Evolutionary conservation across 2,797 vertebrate genomes (phyloP).

Genomic region (Rhincodon typus): DNA sequence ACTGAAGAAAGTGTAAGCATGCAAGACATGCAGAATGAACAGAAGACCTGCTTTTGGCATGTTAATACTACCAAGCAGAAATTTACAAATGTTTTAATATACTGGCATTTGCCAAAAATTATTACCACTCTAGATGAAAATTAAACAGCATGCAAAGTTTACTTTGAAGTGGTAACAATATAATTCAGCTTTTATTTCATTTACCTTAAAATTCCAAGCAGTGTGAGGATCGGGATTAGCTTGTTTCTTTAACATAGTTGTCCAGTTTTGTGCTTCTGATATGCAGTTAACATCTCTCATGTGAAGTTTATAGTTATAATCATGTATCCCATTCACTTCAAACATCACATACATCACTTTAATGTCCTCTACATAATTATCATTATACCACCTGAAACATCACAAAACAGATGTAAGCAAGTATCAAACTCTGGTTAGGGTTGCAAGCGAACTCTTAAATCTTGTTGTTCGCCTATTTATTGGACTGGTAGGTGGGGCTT

Average conservation of each 20-base stretch:
- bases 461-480: not conserved
- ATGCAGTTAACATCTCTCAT: conserved; percentile 33
- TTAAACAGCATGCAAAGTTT: not conserved
- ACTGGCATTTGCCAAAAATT: not conserved
- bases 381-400: conserved; percentile 39
- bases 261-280: conserved; percentile 44
- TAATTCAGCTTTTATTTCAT: not conserved
- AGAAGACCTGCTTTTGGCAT: no score
- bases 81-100: not conserved
- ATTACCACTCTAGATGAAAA: not conserved
- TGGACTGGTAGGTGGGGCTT: not conserved
- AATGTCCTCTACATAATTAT: conserved; percentile 38
- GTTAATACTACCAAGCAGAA: not conserved
- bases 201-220: conserved; percentile 42
- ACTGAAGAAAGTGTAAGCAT: no score
- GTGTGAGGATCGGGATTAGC: conserved; percentile 34
- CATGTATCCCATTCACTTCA: conserved; percentile 42
- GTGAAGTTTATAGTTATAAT: conserved; percentile 41
- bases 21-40: no score
- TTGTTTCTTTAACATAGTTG: conserved; percentile 38
- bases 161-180: not conserved
- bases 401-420: not conserved
- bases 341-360: conserved; percentile 41
- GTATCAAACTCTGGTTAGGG: not conserved
- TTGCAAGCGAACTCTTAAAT: not conserved